phyloP scores from a whole-genome alignment of 1,140 invertebrate genomes.

The Epicauta chinensis region DNA sequence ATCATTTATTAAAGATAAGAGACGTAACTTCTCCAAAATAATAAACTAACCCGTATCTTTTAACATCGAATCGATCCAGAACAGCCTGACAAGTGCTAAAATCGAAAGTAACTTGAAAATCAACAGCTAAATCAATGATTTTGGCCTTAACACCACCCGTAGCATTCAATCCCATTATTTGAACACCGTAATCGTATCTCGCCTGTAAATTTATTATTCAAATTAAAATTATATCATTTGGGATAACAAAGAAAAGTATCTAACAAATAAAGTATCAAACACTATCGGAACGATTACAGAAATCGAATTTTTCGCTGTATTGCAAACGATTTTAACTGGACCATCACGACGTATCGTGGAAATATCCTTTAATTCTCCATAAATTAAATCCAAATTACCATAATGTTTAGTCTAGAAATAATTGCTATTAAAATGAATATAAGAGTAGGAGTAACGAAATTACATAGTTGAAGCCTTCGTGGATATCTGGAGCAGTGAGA shows the following conservation, averaged over 20 bases:
- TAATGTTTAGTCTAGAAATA: too few relatives aligned
- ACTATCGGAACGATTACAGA: constrained; percentile 22
- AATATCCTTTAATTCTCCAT: too few relatives aligned
- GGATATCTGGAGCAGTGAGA: too few relatives aligned
- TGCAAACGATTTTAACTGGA: constrained; percentile 43
- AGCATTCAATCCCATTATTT: constrained; percentile 40
- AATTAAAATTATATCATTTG: too few relatives aligned
- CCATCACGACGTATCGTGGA: constrained; percentile 41
- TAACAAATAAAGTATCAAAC: background rate
- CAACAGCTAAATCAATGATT: constrained; percentile 38
- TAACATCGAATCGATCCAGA: background rate
- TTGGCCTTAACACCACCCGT: constrained; percentile 42
- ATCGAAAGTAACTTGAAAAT: constrained; percentile 36
- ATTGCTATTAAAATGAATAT: too few relatives aligned
- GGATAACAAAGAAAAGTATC: too few relatives aligned
- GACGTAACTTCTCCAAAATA: too few relatives aligned
- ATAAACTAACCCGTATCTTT: constrained; percentile 12
- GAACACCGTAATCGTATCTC: constrained; percentile 43
- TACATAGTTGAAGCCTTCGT: too few relatives aligned
- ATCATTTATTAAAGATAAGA: too few relatives aligned
- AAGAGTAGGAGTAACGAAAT: too few relatives aligned
- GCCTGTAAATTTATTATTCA: constrained; percentile 37
- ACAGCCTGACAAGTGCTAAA: constrained; percentile 3
- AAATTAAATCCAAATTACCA: too few relatives aligned
- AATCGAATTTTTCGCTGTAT: constrained; percentile 38